Conservation (phyloP, 2,888 invertebrate genomes). For the Ennomos quercinarius region DNA sequence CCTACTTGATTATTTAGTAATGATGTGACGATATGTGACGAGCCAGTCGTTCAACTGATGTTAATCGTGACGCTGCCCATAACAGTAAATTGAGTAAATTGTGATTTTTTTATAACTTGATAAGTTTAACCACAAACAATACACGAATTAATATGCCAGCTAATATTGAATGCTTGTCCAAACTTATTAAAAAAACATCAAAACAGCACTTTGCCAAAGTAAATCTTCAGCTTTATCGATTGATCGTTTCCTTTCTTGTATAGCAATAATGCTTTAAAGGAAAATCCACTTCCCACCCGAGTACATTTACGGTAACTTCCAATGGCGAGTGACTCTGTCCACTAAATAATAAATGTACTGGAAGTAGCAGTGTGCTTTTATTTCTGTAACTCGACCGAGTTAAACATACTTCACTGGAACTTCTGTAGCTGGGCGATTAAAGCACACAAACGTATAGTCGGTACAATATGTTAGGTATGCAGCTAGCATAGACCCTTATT, state of each 20-base stretch:
- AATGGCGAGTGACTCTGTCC: constrained; percentile 70
- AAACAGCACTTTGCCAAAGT: constrained; percentile 16
- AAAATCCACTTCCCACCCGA: constrained; percentile 64
- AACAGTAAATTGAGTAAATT: too few relatives aligned
- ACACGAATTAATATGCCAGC: too few relatives aligned
- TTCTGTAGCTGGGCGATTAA: constrained; percentile 5
- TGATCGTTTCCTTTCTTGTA: constrained; percentile 50
- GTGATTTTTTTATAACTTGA: too few relatives aligned
- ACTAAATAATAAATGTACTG: constrained; percentile 74
- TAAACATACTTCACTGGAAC: constrained; percentile 41
- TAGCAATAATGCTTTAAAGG: constrained; percentile 66
- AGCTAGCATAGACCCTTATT: too few relatives aligned
- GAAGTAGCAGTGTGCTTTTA: constrained; percentile 59
- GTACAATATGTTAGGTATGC: too few relatives aligned
- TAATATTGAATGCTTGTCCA: too few relatives aligned
- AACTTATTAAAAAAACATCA: neutral
- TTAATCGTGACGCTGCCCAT: too few relatives aligned
- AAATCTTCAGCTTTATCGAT: constrained; percentile 43
- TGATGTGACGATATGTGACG: too few relatives aligned
- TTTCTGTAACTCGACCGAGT: constrained; percentile 52
- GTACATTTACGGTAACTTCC: constrained; percentile 59
- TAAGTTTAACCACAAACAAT: too few relatives aligned
- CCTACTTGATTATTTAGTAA: too few relatives aligned
- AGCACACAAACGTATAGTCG: neutral
- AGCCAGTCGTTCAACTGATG: too few relatives aligned